These are phyloP conservation scores for Trichacis sp. DNA, from an alignment of 2,888 invertebrate species.

Conservation along the genomic window DNA sequence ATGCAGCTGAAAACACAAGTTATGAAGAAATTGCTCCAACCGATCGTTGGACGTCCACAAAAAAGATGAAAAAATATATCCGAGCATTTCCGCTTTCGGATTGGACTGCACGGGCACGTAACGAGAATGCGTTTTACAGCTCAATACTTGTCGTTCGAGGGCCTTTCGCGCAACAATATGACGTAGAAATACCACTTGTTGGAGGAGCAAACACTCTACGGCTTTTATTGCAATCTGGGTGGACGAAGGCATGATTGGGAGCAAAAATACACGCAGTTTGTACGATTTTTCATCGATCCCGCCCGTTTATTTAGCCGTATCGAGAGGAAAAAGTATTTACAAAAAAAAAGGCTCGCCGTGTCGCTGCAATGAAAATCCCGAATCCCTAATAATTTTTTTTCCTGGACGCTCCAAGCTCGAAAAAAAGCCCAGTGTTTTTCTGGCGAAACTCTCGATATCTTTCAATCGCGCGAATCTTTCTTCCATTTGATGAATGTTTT, in stretches of 20 bases:
- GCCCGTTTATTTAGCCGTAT: conserved; percentile 25
- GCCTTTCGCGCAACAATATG: conserved; percentile 25
- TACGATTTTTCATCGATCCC: conserved; percentile 31
- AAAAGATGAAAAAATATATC: neutral
- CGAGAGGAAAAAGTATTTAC: conserved; percentile 17
- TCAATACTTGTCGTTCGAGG: conserved; percentile 13
- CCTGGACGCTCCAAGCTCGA: neutral
- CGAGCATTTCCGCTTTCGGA: neutral
- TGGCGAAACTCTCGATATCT: neutral
- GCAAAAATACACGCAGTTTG: conserved; percentile 21
- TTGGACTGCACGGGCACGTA: neutral
- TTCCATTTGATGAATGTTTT: neutral
- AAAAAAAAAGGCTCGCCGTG: neutral
- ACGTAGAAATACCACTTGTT: conserved; percentile 30
- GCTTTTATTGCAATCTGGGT: conserved; percentile 34
- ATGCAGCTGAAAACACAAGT: too few species aligned
- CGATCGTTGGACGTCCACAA: too few species aligned
- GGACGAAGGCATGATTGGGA: conserved; percentile 20
- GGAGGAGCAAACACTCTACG: conserved; percentile 32
- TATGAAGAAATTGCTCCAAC: too few species aligned
- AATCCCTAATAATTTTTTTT: neutral
- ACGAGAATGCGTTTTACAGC: conserved; percentile 12
- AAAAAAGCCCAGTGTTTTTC: neutral
- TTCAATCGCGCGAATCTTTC: neutral
- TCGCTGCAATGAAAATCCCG: neutral